Conservation (phyloP, 2,888 invertebrate genomes). For the Polydrusus tereticollis region DNA sequence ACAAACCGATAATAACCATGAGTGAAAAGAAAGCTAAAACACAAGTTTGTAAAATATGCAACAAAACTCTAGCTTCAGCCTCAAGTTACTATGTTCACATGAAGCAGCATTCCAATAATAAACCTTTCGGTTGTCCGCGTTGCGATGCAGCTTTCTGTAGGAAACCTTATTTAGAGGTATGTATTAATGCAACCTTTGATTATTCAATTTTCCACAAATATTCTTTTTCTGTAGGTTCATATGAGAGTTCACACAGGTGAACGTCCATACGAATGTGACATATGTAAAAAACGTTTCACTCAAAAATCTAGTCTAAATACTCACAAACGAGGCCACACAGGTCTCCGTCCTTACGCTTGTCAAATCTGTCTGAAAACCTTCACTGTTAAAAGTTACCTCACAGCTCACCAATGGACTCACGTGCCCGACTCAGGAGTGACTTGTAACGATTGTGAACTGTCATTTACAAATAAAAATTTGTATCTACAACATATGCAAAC, state of each 20-base stretch:
- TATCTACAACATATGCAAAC: conserved; percentile 83
- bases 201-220: not conserved
- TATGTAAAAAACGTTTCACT: conserved; percentile 83
- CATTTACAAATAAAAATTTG: conserved; percentile 81
- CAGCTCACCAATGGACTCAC: conserved; percentile 86
- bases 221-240: conserved; percentile 70
- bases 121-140: conserved; percentile 83
- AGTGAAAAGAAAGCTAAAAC: conserved; percentile 73
- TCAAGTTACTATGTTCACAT: conserved; percentile 87
- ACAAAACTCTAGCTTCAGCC: conserved; percentile 81
- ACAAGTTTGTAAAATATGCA: conserved; percentile 84
- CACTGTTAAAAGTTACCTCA: conserved; percentile 85
- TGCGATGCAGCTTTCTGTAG: conserved; percentile 85
- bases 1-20: conserved; percentile 46
- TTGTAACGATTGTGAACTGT: conserved; percentile 80
- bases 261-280: conserved; percentile 80
- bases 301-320: conserved; percentile 87
- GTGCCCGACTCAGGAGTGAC: conserved; percentile 78
- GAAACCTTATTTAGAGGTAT: conserved; percentile 80
- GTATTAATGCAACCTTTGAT: not conserved
- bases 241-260: conserved; percentile 86
- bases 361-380: conserved; percentile 85
- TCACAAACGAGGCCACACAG: conserved; percentile 85
- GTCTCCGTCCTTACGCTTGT: conserved; percentile 83
- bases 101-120: conserved; percentile 85